Evolutionary conservation across 2,888 invertebrate genomes (phyloP), one percentile per base, ranked within the genome.

Genomic region (Torymus tubicola): DNA sequence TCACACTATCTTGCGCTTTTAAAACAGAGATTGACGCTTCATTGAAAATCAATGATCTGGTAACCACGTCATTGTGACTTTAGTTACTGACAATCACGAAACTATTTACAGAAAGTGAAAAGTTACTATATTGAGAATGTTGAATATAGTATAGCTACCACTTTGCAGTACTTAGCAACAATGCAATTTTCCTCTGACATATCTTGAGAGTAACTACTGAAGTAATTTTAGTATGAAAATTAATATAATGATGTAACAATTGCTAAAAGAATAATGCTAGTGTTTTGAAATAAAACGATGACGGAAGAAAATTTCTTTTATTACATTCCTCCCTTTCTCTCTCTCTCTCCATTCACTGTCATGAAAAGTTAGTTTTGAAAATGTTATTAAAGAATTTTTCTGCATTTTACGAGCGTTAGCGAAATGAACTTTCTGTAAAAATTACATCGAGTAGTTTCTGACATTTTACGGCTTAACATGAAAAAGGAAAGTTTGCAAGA

Each of bases 161-260:
- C 4, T 8, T 31, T 31, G 31, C 4, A 31, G 31, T 5, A 31
- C 31, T 31, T 65, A 42, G 50, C 52, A 65, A 65, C 50, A 65
- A 65, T 65, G 65, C 52, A 65, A 65, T 52, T 50, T 65, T 52
- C 65, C 52, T 52, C 18, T 65, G 52, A 65, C 52, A 65, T 12
- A 52, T 52, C 65, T 65, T 18, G 13, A 52, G 65, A 31, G 13
- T 52, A 42, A 52, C 50, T 42, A 52, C 16, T 18, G 13, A 50
- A 11, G 11, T 65, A 65, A 64, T 2, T 16, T 10, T 14, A 16
- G 42, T 50, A 18, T 16, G 65, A n/a, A 50, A 67, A 2, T 31
- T 4, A 31, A 4, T 31, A 31, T 31, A 3, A 24, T 3, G 8
- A 31, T 31, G 31, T 31, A 8, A 31, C 31, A 31, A 31, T 31